These are phyloP conservation scores for Danionella cerebrum DNA, from an alignment of 2,113 vertebrate genomes.

Conservation along the genomic window DNA sequence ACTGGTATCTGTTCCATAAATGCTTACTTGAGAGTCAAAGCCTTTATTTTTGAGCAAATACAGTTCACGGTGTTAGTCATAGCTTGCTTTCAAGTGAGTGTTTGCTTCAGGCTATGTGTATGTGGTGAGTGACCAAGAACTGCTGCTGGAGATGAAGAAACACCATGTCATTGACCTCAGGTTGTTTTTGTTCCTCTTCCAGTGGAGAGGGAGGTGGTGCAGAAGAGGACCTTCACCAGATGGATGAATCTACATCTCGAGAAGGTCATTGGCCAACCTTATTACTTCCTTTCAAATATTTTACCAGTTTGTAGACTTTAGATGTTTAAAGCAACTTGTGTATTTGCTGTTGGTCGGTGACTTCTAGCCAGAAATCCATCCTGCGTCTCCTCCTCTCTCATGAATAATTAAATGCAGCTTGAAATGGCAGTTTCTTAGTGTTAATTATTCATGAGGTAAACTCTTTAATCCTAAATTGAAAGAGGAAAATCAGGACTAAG, in stretches of 20 bases:
- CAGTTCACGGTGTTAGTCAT: too few relatives aligned
- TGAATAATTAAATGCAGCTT: constrained; percentile 45
- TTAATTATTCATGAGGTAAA: constrained; percentile 39
- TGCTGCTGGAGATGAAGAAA: constrained; percentile 14
- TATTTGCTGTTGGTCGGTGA: not conserved
- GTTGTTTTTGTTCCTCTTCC: constrained; percentile 47
- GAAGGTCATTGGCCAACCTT: constrained; percentile 73
- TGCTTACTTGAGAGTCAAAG: too few relatives aligned
- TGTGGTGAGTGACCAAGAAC: constrained; percentile 10
- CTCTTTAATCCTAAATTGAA: constrained; percentile 8
- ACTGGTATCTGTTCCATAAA: too few relatives aligned
- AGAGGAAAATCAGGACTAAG: not conserved
- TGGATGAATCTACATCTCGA: constrained; percentile 96
- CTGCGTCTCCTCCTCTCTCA: not conserved
- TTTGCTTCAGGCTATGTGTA: not conserved
- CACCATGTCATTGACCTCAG: not conserved
- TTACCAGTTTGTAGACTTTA: not conserved
- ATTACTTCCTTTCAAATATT: too few relatives aligned
- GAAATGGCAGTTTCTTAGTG: constrained; percentile 11
- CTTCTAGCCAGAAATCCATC: constrained; percentile 25
- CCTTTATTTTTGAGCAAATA: too few relatives aligned
- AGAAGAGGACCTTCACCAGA: constrained; percentile 96
- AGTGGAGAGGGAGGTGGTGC: constrained; percentile 91
- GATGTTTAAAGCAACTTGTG: not conserved
- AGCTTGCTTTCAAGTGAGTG: not conserved